Evolutionary conservation across 2,113 vertebrate species (phyloP), one percentile per base, ranked within the genome.

Genomic region (Empidonax alnorum): DNA sequence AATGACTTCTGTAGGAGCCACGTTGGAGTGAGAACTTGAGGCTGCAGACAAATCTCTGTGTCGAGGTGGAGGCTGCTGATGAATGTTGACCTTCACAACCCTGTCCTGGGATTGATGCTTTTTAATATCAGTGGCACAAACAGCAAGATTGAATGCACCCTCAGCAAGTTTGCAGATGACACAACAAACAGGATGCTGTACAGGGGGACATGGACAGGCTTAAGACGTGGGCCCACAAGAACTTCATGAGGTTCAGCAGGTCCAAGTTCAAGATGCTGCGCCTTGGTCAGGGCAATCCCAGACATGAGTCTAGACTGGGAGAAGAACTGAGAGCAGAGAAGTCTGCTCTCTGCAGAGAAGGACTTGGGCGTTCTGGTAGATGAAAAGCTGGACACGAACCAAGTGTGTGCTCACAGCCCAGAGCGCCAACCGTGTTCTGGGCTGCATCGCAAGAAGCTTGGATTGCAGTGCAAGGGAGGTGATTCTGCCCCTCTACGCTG

Each of bases 301-400:
- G 31, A 35, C 1, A 1, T 19, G 11, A 42, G 17, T 23, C 0
- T 0, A 33, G 50, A 33, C 1, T 0, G 3, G 7, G 58, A 49
- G 17, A 21, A 31, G 30, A 72, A 17, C 3, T 63, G 56, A 41
- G 8, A 55, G n/a, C 41, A 63, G 75, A 50, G 49, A 50, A 50
- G 24, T 25, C 24, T 50, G 47, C 47, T 49, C 30, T 16, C 20
- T 71, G 30, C 39, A 49, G 30, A 55, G 18, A 61, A 52, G n/a
- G 30, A 25, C 21, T 35, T 73, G 17, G 12, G 35, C 8, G 15
- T 65, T 37, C 31, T 58, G 42, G 25, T 73, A 19, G 44, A 13
- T 73, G 68, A 20, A 7, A 66, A 89, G 50, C 59, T 81, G 52
- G 22, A 37, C 10, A 2, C 44, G 44, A 73, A 8, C 35, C 19